Conservation (phyloP, 1,140 invertebrate species). For the Belonocnema kinseyi region DNA sequence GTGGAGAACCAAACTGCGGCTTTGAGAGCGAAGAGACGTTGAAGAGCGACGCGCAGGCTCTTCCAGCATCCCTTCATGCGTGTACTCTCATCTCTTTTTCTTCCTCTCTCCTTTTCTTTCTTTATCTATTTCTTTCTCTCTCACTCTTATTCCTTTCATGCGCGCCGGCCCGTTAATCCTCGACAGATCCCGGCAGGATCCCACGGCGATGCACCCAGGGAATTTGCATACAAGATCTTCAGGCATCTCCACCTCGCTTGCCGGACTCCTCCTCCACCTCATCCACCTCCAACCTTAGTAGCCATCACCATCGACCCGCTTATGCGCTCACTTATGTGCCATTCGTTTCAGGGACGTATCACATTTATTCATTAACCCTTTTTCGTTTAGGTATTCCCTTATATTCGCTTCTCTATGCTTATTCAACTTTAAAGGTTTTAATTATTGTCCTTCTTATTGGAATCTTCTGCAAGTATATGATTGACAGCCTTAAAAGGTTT, state of each 20-base stretch:
- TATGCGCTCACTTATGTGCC: conserved; percentile 59
- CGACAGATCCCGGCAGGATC: conserved; percentile 72
- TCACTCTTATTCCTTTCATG: conserved; percentile 68
- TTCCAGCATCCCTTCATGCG: neutral
- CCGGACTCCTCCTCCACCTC: conserved; percentile 50
- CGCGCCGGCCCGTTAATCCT: conserved; percentile 76
- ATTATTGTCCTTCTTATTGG: neutral
- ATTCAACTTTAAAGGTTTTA: neutral
- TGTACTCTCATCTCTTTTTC: conserved; percentile 32
- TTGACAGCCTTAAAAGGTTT: conserved; percentile 47
- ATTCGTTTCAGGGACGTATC: conserved; percentile 49
- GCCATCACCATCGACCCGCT: conserved; percentile 63
- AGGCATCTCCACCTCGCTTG: conserved; percentile 63
- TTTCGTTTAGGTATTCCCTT: neutral
- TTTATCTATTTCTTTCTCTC: conserved; percentile 40
- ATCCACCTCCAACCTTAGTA: conserved; percentile 43
- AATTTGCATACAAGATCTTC: conserved; percentile 77
- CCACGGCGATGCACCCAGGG: conserved; percentile 74
- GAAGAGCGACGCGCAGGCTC: conserved; percentile 6
- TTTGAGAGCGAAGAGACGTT: conserved; percentile 19
- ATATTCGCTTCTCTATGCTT: conserved; percentile 43
- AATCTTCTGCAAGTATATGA: conserved; percentile 33
- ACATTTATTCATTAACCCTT: conserved; percentile 34
- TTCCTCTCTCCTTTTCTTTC: neutral
- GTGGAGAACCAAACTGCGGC: conserved; percentile 8